These are phyloP conservation scores for Ictalurus punctatus DNA, from an alignment of 2,113 vertebrate species.

Conservation along the genomic window DNA sequence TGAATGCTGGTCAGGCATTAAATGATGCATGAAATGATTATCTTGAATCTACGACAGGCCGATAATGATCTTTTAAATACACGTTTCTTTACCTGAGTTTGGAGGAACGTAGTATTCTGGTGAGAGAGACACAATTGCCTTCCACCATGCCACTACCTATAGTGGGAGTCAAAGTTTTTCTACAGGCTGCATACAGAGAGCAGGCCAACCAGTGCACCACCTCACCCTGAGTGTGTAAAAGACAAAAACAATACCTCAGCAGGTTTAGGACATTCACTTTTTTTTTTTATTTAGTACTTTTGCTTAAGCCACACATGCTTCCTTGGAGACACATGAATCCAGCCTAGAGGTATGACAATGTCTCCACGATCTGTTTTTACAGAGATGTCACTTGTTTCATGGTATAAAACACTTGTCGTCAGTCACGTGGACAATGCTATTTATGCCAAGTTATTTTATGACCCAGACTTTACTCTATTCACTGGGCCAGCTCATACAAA, in stretches of 20 bases:
- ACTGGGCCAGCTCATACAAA: too few relatives aligned
- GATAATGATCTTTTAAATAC: not conserved
- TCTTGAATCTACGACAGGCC: not conserved
- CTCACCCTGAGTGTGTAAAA: slow-evolving; percentile 78
- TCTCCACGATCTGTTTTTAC: too few relatives aligned
- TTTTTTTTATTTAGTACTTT: too few relatives aligned
- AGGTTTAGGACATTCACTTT: not conserved
- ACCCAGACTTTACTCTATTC: too few relatives aligned
- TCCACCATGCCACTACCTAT: slow-evolving; percentile 92
- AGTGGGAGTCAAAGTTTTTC: slow-evolving; percentile 87
- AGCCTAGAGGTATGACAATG: too few relatives aligned
- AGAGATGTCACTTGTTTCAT: too few relatives aligned
- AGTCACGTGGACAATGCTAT: too few relatives aligned
- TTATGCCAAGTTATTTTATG: too few relatives aligned
- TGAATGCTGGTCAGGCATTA: not conserved
- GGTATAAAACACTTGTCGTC: too few relatives aligned
- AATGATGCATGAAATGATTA: not conserved
- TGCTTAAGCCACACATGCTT: not conserved
- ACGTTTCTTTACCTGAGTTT: slow-evolving; percentile 81
- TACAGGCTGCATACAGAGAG: slow-evolving; percentile 90
- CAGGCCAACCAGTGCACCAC: slow-evolving; percentile 93
- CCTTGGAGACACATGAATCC: not conserved
- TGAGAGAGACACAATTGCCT: slow-evolving; percentile 95
- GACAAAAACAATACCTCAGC: not conserved
- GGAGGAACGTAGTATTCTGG: slow-evolving; percentile 89